Conservation (phyloP, 1,140 invertebrate genomes). For the Zaprionus ornatus region DNA sequence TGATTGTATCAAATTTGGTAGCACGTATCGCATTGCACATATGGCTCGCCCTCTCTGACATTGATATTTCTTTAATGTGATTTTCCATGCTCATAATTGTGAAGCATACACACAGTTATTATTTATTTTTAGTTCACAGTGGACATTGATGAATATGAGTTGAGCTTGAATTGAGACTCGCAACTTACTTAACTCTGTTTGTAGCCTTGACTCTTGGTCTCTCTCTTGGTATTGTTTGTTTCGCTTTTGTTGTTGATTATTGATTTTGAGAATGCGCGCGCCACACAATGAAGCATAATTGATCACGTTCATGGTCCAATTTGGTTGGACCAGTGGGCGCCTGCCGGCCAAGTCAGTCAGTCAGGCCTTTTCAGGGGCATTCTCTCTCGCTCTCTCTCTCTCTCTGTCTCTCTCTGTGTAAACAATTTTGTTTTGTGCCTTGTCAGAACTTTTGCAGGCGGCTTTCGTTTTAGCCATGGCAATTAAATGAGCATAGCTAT, state of each 20-base stretch:
- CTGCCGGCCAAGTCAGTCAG: neutral
- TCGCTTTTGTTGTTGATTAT: slow-evolving; percentile 58
- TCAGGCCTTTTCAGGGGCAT: slow-evolving; percentile 51
- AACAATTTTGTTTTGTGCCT: slow-evolving; percentile 33
- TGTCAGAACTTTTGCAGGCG: slow-evolving; percentile 46
- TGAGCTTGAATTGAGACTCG: slow-evolving; percentile 39
- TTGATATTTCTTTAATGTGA: slow-evolving; percentile 69
- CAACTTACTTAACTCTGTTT: slow-evolving; percentile 22
- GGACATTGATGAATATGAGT: slow-evolving; percentile 36
- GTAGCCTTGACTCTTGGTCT: slow-evolving; percentile 72
- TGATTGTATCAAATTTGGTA: slow-evolving; percentile 14
- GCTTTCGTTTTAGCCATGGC: slow-evolving; percentile 51
- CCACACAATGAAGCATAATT: slow-evolving; percentile 73
- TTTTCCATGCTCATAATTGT: slow-evolving; percentile 77
- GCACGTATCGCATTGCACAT: slow-evolving; percentile 1
- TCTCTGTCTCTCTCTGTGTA: neutral
- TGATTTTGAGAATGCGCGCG: slow-evolving; percentile 72
- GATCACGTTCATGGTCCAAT: slow-evolving; percentile 81
- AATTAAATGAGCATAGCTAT: slow-evolving; percentile 60
- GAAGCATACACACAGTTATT: slow-evolving; percentile 64
- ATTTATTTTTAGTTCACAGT: slow-evolving; percentile 70
- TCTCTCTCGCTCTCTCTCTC: neutral
- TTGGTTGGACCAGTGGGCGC: slow-evolving; percentile 37
- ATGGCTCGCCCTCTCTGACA: slow-evolving; percentile 54
- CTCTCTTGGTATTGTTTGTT: slow-evolving; percentile 29